phyloP scores from a whole-genome alignment of 2,113 vertebrate species.

The Hydrolagus affinis region DNA sequence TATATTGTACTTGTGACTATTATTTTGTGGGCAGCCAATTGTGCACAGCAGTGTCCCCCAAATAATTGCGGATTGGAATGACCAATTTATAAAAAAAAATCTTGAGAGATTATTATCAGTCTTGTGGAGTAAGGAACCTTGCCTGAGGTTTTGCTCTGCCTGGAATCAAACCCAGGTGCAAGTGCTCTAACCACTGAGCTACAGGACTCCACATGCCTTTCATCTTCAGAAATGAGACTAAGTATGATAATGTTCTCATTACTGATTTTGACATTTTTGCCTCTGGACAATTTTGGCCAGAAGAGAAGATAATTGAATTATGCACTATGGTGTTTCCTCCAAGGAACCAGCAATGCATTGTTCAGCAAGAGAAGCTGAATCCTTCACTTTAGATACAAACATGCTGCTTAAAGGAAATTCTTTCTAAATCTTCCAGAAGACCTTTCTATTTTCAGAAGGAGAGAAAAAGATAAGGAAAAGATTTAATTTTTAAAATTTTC shows the following conservation, averaged over 20 bases:
- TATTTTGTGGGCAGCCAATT: too few relatives aligned
- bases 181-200: too few relatives aligned
- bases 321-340: neutral
- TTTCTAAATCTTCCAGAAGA: neutral
- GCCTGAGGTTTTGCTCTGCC: neutral
- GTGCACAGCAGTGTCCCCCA: too few relatives aligned
- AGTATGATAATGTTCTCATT: conserved; percentile 33
- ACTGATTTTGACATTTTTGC: conserved; percentile 29
- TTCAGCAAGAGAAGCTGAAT: neutral
- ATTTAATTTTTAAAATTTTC: too few relatives aligned
- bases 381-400: neutral
- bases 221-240: conserved; percentile 33
- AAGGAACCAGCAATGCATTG: neutral
- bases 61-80: too few relatives aligned
- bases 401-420: neutral
- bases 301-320: conserved; percentile 11
- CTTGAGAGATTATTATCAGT: too few relatives aligned
- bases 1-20: too few relatives aligned
- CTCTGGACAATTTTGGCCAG: conserved; percentile 31
- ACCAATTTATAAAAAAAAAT: too few relatives aligned
- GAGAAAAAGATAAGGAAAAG: too few relatives aligned
- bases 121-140: too few relatives aligned
- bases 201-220: conserved; percentile 12
- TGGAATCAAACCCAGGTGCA: neutral
- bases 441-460: neutral